Conservation (phyloP, 2,113 vertebrate species). For the Ginglymostoma cirratum region DNA sequence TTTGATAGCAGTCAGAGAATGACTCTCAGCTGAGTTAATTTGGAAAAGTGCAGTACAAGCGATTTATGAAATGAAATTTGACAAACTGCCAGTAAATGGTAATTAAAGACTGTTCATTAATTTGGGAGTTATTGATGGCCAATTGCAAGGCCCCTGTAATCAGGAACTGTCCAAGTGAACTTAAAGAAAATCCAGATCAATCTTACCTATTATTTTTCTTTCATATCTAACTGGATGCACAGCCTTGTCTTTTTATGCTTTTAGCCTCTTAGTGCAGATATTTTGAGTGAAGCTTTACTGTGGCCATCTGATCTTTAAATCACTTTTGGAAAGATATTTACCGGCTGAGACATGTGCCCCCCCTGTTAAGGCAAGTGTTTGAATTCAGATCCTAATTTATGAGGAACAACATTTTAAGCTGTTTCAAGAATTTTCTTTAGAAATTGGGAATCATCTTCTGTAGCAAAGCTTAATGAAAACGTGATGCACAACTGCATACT, state of each 20-base stretch:
- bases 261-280: not conserved
- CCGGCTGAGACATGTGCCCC: too few relatives aligned
- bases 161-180: slow-evolving; percentile 22
- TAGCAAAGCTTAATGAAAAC: not conserved
- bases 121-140: slow-evolving; percentile 37
- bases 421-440: not conserved
- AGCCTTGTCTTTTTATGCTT: not conserved
- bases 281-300: not conserved
- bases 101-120: slow-evolving; percentile 37
- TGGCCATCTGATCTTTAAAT: not conserved
- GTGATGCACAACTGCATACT: too few relatives aligned
- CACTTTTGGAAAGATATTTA: not conserved
- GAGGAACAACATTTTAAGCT: not conserved
- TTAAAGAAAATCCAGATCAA: not conserved
- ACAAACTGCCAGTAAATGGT: slow-evolving; percentile 37
- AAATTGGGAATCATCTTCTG: not conserved
- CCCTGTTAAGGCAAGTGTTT: not conserved
- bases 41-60: slow-evolving; percentile 34
- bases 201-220: not conserved
- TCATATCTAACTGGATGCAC: too few relatives aligned
- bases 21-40: slow-evolving; percentile 36
- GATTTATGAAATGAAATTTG: slow-evolving; percentile 37
- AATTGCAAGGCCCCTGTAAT: slow-evolving; percentile 17
- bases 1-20: slow-evolving; percentile 28
- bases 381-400: not conserved